Evolutionary conservation across 2,797 vertebrate genomes (phyloP).

Genomic region (Chanos chanos): DNA sequence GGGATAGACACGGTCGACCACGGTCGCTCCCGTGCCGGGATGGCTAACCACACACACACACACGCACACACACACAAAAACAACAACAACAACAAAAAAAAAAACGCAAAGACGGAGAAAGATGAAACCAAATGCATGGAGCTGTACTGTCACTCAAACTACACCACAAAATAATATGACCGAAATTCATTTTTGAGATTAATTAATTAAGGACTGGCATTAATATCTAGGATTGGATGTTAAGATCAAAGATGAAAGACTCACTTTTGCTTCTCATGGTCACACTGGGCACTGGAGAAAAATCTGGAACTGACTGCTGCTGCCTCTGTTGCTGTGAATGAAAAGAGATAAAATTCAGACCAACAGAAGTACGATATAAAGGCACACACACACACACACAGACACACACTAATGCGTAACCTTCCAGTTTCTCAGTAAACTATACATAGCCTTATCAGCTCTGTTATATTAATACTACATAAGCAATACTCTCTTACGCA

Average conservation of each 20-base stretch:
- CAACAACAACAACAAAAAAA: not conserved
- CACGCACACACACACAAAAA: not conserved
- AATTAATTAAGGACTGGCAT: no score
- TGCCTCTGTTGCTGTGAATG: conserved; percentile 67
- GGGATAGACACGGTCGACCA: conserved; percentile 73
- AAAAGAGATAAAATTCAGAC: conserved; percentile 23
- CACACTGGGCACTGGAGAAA: conserved; percentile 69
- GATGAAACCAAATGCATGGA: not conserved
- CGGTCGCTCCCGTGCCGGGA: conserved; percentile 80
- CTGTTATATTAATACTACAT: no score
- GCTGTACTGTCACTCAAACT: no score
- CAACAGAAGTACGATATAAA: not conserved
- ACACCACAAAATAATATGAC: no score
- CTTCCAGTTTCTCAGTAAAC: no score
- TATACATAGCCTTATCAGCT: no score
- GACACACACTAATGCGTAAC: not conserved
- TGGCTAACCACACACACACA: conserved; percentile 57
- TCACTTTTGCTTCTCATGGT: conserved; percentile 84
- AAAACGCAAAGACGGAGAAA: not conserved
- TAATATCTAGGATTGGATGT: no score
- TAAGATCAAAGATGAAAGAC: conserved; percentile 22
- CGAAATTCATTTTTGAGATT: no score
- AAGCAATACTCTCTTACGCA: no score
- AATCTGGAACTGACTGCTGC: conserved; percentile 69
- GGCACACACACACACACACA: conserved; percentile 2